Evolutionary conservation across 2,797 vertebrate genomes (phyloP).

Genomic region (Sebastes hopkinsi): DNA sequence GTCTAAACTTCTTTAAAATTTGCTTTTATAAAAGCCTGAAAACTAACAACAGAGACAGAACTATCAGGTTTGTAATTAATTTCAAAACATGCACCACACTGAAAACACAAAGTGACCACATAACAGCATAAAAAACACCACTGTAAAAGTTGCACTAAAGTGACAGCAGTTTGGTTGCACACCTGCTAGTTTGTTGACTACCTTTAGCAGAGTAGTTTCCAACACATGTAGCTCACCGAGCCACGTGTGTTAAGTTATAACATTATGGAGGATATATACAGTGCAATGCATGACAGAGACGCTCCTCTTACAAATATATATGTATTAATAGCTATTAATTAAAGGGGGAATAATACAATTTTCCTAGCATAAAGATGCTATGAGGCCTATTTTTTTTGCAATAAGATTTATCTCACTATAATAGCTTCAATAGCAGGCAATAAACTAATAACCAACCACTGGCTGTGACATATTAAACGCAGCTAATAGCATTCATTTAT

Average conservation of each 20-base stretch:
- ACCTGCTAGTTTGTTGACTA: background rate
- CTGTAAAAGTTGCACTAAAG: background rate
- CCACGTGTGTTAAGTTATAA: background rate
- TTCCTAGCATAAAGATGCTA: slow-evolving; percentile 48
- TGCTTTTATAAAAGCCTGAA: too few species aligned
- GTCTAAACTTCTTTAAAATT: too few species aligned
- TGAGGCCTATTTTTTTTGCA: slow-evolving; percentile 27
- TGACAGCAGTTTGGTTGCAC: background rate
- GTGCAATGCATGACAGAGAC: background rate
- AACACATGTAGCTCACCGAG: background rate
- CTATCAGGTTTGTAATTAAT: fast-evolving
- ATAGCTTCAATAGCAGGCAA: background rate
- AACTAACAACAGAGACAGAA: background rate
- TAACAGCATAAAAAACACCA: fast-evolving
- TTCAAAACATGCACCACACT: fast-evolving
- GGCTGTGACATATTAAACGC: background rate
- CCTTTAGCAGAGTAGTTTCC: background rate
- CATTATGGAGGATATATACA: background rate
- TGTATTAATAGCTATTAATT: background rate
- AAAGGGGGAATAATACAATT: fast-evolving
- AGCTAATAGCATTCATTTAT: background rate
- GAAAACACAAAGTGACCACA: background rate
- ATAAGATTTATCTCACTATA: background rate
- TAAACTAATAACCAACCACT: background rate
- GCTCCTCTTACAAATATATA: fast-evolving